A percentile compares a stretch with the other conserved stretches of the same genome.
Evolutionary conservation across 92 coral and sea anemone species (phyloP).

Genomic region (Pocillopora grandis): DNA sequence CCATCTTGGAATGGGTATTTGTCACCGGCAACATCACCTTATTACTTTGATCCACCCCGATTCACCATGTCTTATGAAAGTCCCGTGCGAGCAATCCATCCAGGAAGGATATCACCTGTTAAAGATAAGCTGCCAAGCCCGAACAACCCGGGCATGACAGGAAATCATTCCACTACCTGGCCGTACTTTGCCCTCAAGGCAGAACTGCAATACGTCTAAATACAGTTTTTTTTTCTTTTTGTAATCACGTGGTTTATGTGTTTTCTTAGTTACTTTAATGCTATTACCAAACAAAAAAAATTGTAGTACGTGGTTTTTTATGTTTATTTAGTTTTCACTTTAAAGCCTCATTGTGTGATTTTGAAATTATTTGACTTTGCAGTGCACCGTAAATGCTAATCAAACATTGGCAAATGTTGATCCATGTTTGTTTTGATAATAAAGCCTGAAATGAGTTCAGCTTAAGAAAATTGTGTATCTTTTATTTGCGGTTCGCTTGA

Average conservation of each 20-base stretch:
- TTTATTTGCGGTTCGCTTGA: conserved; percentile 26
- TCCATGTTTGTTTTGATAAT: conserved; percentile 23
- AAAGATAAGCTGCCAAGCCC: conserved; percentile 36
- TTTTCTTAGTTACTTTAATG: conserved; percentile 9
- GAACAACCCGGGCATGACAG: neutral
- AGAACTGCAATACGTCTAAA: conserved; percentile 62
- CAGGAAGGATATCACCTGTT: conserved; percentile 33
- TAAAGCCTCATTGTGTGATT: conserved; percentile 3
- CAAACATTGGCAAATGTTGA: conserved; percentile 11
- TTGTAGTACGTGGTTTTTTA: conserved; percentile 1
- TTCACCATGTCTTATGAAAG: conserved; percentile 30
- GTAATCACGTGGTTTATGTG: neutral
- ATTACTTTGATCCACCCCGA: conserved; percentile 38
- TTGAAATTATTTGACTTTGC: neutral
- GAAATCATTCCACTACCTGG: conserved; percentile 24
- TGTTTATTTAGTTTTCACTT: neutral
- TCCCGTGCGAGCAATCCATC: conserved; percentile 27
- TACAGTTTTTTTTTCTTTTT: neutral
- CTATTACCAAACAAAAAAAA: neutral
- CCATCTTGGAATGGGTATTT: conserved; percentile 44
- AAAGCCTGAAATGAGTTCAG: conserved; percentile 30
- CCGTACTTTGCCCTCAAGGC: conserved; percentile 67
- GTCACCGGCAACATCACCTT: conserved; percentile 32
- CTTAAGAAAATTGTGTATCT: neutral
- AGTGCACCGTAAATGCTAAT: neutral